Conservation (phyloP, 2,888 invertebrate genomes). For the Perithous albicinctus region DNA sequence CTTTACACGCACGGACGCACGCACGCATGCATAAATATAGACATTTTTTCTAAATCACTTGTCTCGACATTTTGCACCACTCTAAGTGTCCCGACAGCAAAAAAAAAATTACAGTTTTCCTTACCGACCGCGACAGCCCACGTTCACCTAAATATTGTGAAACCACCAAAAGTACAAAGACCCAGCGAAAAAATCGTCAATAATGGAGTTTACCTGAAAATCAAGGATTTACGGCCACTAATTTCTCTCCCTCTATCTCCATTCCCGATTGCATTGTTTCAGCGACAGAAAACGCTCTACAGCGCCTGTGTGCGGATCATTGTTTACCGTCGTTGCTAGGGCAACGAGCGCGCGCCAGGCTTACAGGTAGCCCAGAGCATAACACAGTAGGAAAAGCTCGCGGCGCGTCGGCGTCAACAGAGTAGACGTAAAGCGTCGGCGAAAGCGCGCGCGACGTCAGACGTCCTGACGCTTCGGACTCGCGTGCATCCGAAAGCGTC, state of each 20-base stretch:
- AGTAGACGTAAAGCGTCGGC: slow-evolving; percentile 56
- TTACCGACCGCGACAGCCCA: too few relatives aligned
- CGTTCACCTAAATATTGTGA: too few relatives aligned
- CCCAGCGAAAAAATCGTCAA: too few relatives aligned
- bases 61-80: too few relatives aligned
- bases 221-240: not conserved
- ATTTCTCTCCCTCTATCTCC: not conserved
- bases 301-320: slow-evolving; percentile 1
- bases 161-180: too few relatives aligned
- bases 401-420: slow-evolving; percentile 29
- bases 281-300: not conserved
- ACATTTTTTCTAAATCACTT: too few relatives aligned
- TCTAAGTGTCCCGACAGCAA: too few relatives aligned
- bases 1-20: too few relatives aligned
- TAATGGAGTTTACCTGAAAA: too few relatives aligned
- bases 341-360: slow-evolving; percentile 39
- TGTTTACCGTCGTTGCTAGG: slow-evolving; percentile 47
- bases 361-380: not conserved
- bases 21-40: too few relatives aligned
- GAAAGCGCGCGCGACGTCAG: slow-evolving; percentile 75
- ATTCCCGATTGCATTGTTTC: not conserved
- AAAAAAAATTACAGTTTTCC: too few relatives aligned
- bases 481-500: slow-evolving; percentile 67
- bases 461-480: slow-evolving; percentile 77
- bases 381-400: not conserved